Base-by-base conservation (phyloP, 2,113 vertebrate genomes). In the Rallus limicola region DNA sequence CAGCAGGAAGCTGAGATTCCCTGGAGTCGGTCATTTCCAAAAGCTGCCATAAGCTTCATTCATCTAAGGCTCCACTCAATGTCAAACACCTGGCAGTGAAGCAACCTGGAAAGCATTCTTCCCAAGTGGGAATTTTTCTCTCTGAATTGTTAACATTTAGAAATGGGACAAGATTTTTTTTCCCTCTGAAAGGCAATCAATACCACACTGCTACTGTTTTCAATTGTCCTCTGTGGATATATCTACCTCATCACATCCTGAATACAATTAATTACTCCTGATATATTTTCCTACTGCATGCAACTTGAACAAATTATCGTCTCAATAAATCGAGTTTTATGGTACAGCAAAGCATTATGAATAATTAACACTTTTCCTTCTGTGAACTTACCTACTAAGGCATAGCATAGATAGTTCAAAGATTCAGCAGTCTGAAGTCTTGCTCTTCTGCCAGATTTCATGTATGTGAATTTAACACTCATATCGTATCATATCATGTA, bases 41-140 rank as follows among this genome's bases (percentile, higher is more conserved):
- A 97, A 98, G 96, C 97, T 98, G 98, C 98, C 98, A 97, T 98
- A 97, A 98, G 97, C 97, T 98, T 98, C 98, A 98, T 99, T 98
- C 98, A 98, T 98, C 98, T 98, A 97, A 96, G 96, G 97, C 96
- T 96, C 96, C 92, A 97, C 96, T 98, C 98, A 97, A 97, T 98
- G 98, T 98, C 98, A 99, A 98, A 98, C 98, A 98, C 98, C 98
- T 98, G 99, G 98, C 98, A 98, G 88, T 95, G 97, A 98, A 97
- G 97, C 97, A 98, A 98, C 98, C 97, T 97, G 97, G 97, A 98
- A 98, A 98, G 97, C 94, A 96, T 97, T 97, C 98, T 94, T 94
- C 94, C 96, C 97, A 97, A 95, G 94, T 95, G 95, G 96, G 97
- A 97, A 97, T 98, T 97, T 97, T 97, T 97, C 95, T 94, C 95